Conservation (phyloP, 1,140 invertebrate species). For the Cotesia typhae region DNA sequence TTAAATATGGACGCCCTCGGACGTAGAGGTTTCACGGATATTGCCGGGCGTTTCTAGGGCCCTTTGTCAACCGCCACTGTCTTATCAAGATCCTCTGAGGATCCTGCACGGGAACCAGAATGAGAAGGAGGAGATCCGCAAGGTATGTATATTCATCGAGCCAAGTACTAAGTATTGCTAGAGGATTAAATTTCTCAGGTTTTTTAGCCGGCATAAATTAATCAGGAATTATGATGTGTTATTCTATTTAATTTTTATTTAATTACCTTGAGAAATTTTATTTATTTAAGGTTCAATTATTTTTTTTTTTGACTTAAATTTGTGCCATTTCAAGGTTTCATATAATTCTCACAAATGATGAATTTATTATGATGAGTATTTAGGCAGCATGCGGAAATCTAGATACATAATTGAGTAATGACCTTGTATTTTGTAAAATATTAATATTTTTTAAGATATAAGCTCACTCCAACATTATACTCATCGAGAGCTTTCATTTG, state of each 20-base stretch:
- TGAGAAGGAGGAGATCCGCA: slow-evolving; percentile 4
- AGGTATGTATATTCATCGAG: background rate
- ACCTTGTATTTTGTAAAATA: no score
- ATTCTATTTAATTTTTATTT: background rate
- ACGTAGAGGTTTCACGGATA: slow-evolving; percentile 53
- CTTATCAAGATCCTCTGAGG: slow-evolving; percentile 53
- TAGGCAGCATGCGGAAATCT: no score
- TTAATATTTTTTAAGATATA: no score
- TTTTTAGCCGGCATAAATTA: background rate
- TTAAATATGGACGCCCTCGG: slow-evolving; percentile 61
- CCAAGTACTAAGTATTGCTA: background rate
- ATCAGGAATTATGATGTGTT: background rate
- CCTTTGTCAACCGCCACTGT: slow-evolving; percentile 60
- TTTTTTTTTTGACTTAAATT: no score
- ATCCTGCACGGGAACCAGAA: slow-evolving; percentile 16
- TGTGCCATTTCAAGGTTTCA: no score
- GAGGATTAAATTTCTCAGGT: background rate
- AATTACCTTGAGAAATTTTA: background rate
- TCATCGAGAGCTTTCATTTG: no score
- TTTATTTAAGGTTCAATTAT: background rate
- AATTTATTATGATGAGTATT: no score
- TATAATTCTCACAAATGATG: no score
- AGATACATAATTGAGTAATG: no score
- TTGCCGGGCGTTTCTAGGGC: slow-evolving; percentile 54
- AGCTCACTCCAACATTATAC: no score